Base-by-base conservation (phyloP, 2,113 vertebrate genomes). In the Isurus oxyrinchus region DNA sequence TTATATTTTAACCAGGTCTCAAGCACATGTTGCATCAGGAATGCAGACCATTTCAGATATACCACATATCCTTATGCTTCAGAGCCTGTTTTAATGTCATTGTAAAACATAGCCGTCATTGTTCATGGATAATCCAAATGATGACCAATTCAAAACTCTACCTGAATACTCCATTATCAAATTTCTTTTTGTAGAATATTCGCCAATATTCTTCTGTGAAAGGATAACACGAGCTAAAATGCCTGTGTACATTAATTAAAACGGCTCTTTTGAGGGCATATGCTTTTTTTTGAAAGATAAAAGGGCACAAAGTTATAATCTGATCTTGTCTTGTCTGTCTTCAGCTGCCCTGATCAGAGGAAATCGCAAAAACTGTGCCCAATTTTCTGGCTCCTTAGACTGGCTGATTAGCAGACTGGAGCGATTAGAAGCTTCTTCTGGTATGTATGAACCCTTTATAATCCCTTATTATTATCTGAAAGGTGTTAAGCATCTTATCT, bases 331-430 rank as follows among this genome's bases (percentile, higher is more conserved):
- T 67, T 23, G 11, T 72, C 67, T 95, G 94, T 96, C 96, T 96
- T 53, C 95, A 99, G 99, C 99, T 96, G 99, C 99, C 96, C 98
- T 99, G 93, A 99, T 99, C 98, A 98, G 99, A 97, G 99, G 99
- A 95, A 99, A 99, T 98, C 98, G 99, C 97, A 99, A 99, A 98
- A 99, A 99, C 97, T 99, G 99, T 97, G 99, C 99, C 96, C 99
- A 99, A 0, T 99, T 99, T 97, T 99, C 99, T 6, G 98, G 98
- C 96, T 99, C 99, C 4, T 97, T 99, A 94, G 99, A 99, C 91
- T 99, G 99, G 99, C 96, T 99, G 79, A 99, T 99, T 96, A 99
- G 99, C 98, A 98, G 99, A 97, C 97, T 99, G 97, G 99, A 99
- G 97, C 98, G 98, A 97, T 97, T 99, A 96, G 99, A 99, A 97